Conservation (phyloP, 2,113 vertebrate genomes). For the Corvus cornix region DNA sequence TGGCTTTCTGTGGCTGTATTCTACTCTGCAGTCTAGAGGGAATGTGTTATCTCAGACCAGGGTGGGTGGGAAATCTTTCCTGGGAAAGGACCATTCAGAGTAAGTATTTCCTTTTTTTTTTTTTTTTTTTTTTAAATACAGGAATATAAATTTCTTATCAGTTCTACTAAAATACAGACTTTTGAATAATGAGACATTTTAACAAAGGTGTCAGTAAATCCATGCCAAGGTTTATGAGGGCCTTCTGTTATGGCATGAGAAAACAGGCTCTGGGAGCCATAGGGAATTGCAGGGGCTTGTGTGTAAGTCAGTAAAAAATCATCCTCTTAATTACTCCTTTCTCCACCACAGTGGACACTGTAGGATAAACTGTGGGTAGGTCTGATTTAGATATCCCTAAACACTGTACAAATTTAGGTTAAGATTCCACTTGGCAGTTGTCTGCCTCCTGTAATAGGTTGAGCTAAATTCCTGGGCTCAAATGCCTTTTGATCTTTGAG, state of each 20-base stretch:
- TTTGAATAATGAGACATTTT: not conserved
- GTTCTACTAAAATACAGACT: not conserved
- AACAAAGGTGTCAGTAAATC: not conserved
- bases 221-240: not conserved
- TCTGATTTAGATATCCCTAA: not conserved
- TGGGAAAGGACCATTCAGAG: conserved; percentile 8
- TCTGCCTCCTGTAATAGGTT: not conserved
- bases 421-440: not conserved
- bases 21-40: not conserved
- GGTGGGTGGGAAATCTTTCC: not conserved
- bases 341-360: not conserved
- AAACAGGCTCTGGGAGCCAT: not conserved
- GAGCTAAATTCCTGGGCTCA: not conserved
- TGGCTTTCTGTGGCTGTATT: not conserved
- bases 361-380: not conserved
- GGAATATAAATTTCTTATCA: not conserved
- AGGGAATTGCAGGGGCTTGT: not conserved
- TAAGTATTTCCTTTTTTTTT: not conserved
- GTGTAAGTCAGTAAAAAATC: not conserved
- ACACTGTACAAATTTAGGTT: not conserved
- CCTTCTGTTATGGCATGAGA: not conserved
- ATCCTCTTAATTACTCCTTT: not conserved
- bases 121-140: not conserved
- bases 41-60: not conserved
- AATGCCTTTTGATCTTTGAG: conserved; percentile 8